Base-by-base conservation (phyloP, 1,140 invertebrate genomes). In the Trichonephila clavata region DNA sequence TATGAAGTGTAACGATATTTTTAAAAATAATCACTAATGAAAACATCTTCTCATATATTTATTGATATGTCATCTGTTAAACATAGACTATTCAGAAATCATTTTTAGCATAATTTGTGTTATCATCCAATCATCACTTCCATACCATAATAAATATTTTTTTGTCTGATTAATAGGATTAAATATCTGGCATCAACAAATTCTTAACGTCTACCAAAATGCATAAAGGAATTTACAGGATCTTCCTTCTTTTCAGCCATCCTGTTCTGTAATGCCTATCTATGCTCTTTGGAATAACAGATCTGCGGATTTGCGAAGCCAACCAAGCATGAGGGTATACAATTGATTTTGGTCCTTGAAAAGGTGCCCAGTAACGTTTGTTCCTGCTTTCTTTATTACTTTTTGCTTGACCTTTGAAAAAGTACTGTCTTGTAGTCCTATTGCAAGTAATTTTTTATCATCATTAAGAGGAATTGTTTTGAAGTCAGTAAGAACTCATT, bases 31-130 rank as follows among this genome's bases (percentile, higher is more conserved):
- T 21, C 43, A 86, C 71, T 32, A 89, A 65, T 27, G 61, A 89
- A 43, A 89, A 89, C 61, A 24, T 86, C 86, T 43, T 71, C 61
- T 50, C 43, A 50, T 13, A 39, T 87, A 86, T 93, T 93, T 93
- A 93, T 93, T 93, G 92, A 93, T 93, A 93, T 93, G 92, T 93
- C 68, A 93, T 87, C 32, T 39, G 24, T 93, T 93, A 93, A 87
- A 87, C 61, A 80, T 87, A 61, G 59, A 86, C 91, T 93, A 93
- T 87, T 84, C 68, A 93, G 60, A 84, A 92, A 84, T 59, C 43
- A 18, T 24, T 84, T 83, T 63, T 27, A 87, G 43, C 20, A 63
- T 87, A 43, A 84, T 59, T 84, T 84, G n/a, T n/a, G n/a, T 57
- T 84, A 59, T n/a, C 60, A 59, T 59, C 32, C 83, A 84, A 60